A percentile compares a stretch with the other conserved stretches of the same genome.
These are phyloP conservation scores for Pectinophora gossypiella DNA, from an alignment of 1,140 invertebrate species.

Conservation along the genomic window DNA sequence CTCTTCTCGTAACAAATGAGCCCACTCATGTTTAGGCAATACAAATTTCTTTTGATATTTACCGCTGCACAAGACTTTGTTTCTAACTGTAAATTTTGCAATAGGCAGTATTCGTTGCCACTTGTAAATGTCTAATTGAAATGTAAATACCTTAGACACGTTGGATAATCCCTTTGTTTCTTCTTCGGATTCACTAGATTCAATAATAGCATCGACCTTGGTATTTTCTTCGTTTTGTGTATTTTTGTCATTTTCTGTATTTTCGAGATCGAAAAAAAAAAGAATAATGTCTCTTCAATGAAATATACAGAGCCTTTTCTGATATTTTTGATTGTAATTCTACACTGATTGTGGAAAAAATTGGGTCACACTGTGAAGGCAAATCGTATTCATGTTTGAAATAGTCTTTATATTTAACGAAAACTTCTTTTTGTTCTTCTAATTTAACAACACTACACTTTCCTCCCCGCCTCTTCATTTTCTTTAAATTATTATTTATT, in stretches of 20 bases:
- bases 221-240: too few relatives aligned
- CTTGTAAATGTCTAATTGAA: not conserved
- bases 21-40: not conserved
- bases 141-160: not conserved
- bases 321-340: not conserved
- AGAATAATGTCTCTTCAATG: not conserved
- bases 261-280: not conserved
- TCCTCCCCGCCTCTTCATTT: too few relatives aligned
- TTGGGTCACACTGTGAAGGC: not conserved
- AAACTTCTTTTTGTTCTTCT: not conserved
- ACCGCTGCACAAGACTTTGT: too few relatives aligned
- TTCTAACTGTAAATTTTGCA: not conserved
- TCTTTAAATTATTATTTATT: too few relatives aligned
- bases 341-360: not conserved
- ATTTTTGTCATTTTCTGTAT: not conserved
- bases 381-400: not conserved
- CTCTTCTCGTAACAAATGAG: not conserved
- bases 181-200: not conserved
- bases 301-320: not conserved
- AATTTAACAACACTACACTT: not conserved
- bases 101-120: not conserved
- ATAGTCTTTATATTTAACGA: not conserved
- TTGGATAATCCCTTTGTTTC: not conserved
- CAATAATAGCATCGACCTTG: not conserved
- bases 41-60: not conserved